Evolutionary conservation across 2,888 invertebrate genomes (phyloP), one percentile per base, ranked within the genome.

Genomic region (Rotaria macrura): DNA sequence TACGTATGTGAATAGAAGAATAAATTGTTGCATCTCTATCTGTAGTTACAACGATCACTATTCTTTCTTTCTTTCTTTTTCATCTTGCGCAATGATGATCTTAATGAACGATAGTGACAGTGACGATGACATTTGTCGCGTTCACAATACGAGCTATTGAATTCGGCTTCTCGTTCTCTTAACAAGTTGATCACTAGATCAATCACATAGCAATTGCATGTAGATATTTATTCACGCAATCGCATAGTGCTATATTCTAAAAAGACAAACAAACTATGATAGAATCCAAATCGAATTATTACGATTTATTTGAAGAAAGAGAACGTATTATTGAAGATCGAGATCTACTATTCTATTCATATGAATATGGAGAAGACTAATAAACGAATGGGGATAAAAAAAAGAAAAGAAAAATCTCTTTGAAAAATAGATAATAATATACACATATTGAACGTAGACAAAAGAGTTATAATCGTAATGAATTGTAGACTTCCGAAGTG

Each of bases 181-280:
- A 65, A 34, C 65, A 65, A 65, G 65, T 65, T 65, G 65, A 65
- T 65, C 65, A 34, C 65, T 65, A 65, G 65, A 65, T 65, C 65
- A 65, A 65, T 65, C 65, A 65, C 65, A 65, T 65, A 65, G 65
- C 38, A 34, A 65, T 65, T 65, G 65, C 65, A 65, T 65, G 65
- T 65, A 17, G 65, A 65, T 12, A 65, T 65, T 38, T 20, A 38
- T 65, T 65, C 65, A 65, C 20, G 65, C 65, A 65, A 65, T 65
- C 65, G 20, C 34, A 65, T 34, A 65, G 14, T 65, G 34, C 65
- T 38, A 20, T 65, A 20, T 65, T 65, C 65, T 34, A 34, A 34
- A 34, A 65, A 20, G 17, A 65, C 38, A 34, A 65, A 34, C 20
- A 65, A 65, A 65, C 65, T 34, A 65, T 65, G 65, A 65, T 65